These are phyloP conservation scores for Psittacula derbiana DNA, from an alignment of 2,797 vertebrate species.

Conservation along the genomic window DNA sequence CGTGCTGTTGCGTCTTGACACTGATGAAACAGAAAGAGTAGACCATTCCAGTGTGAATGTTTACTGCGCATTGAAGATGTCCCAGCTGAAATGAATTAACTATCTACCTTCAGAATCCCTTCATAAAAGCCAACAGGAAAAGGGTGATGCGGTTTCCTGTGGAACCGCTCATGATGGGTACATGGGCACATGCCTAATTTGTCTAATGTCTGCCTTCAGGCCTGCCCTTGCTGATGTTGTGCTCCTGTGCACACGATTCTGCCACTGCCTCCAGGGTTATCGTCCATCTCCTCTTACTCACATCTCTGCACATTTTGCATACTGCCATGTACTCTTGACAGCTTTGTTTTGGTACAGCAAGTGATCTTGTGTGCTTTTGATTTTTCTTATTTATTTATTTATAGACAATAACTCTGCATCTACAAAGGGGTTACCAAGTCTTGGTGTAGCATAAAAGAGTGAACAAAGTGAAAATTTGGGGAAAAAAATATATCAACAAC, in stretches of 20 bases:
- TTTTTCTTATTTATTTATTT: too few species aligned
- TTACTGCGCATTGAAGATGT: neutral
- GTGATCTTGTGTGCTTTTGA: neutral
- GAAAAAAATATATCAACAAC: neutral
- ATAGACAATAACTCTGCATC: neutral
- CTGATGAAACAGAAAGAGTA: neutral
- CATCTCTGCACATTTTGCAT: neutral
- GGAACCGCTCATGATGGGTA: neutral
- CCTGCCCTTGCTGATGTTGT: neutral
- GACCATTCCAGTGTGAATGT: neutral
- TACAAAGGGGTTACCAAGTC: neutral
- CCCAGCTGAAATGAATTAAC: neutral
- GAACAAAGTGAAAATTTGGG: neutral
- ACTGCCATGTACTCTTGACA: neutral
- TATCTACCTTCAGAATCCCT: neutral
- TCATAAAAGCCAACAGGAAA: neutral
- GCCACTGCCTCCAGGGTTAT: neutral
- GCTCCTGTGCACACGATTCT: neutral
- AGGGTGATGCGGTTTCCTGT: neutral
- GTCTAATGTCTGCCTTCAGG: neutral
- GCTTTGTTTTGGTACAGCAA: neutral
- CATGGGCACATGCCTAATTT: neutral
- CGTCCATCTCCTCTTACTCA: neutral
- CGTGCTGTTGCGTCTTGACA: accelerated
- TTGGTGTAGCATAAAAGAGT: neutral